Evolutionary conservation across 1,140 invertebrate genomes (phyloP).

Genomic region (Dysdera silvatica): DNA sequence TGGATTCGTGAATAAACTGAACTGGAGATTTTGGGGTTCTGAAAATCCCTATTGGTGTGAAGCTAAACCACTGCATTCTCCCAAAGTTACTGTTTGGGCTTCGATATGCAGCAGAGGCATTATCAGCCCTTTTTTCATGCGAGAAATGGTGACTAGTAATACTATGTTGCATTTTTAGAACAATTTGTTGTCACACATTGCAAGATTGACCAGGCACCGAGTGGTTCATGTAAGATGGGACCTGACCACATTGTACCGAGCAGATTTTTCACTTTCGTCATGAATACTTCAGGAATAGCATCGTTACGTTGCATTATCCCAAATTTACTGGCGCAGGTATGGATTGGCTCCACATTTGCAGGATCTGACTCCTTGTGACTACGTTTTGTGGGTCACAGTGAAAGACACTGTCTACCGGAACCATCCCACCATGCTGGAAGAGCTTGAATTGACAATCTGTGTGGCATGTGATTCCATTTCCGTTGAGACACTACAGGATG

Average conservation of each 20-base stretch:
- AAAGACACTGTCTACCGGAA: slow-evolving; percentile 23
- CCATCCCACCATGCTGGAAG: background rate
- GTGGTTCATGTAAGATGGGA: slow-evolving; percentile 14
- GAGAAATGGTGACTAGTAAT: slow-evolving; percentile 1
- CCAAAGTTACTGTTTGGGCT: background rate
- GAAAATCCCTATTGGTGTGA: background rate
- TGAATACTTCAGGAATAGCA: background rate
- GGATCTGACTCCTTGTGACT: slow-evolving; percentile 30
- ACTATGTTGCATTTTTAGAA: background rate
- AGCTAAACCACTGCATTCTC: slow-evolving; percentile 2
- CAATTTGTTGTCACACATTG: background rate
- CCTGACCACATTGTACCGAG: background rate
- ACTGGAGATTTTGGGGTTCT: background rate
- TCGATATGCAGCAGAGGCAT: background rate
- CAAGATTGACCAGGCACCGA: background rate
- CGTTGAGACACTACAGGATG: background rate
- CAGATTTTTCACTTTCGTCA: background rate
- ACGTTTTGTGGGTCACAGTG: slow-evolving; percentile 28
- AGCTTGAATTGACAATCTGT: background rate
- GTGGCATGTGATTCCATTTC: background rate
- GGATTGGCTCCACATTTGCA: slow-evolving; percentile 28
- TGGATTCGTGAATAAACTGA: slow-evolving; percentile 3
- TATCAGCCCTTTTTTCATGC: slow-evolving; percentile 14
- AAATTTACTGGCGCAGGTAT: background rate
- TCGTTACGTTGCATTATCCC: background rate